These are phyloP conservation scores for Ceyx melanurus DNA, from an alignment of 2,113 vertebrate genomes.

Conservation along the genomic window DNA sequence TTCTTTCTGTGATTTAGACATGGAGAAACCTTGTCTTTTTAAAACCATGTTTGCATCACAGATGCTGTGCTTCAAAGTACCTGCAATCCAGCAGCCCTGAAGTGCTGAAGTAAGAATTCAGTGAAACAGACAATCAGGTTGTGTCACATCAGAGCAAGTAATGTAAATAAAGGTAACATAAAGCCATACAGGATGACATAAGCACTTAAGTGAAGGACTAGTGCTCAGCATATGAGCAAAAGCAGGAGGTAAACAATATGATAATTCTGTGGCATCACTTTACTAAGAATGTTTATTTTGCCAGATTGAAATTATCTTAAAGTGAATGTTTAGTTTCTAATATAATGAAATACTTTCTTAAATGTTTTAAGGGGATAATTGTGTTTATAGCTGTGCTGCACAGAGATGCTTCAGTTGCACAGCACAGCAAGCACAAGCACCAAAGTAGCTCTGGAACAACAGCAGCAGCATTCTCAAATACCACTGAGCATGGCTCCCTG, in stretches of 20 bases:
- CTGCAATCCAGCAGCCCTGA: neutral
- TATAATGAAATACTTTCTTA: neutral
- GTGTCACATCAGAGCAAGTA: neutral
- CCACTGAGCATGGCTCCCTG: slow-evolving; percentile 44
- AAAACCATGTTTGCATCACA: neutral
- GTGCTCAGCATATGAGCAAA: neutral
- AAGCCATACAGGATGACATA: neutral
- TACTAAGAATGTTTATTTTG: neutral
- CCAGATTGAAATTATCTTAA: neutral
- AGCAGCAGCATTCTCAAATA: slow-evolving; percentile 68
- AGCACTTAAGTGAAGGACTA: neutral
- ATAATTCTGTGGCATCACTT: neutral
- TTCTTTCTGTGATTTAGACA: neutral
- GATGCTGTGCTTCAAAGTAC: neutral
- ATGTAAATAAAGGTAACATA: neutral
- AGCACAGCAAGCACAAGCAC: neutral
- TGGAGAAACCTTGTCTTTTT: neutral
- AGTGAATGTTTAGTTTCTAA: neutral
- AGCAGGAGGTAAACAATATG: neutral
- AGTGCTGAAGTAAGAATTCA: neutral
- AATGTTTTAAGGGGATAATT: neutral
- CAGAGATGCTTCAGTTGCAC: neutral
- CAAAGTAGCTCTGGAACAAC: neutral
- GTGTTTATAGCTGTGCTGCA: neutral
- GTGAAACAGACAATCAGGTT: neutral